A percentile compares a stretch with the other conserved stretches of the same genome.
These are phyloP conservation scores for Ormyrus thymus DNA, from an alignment of 2,888 invertebrate genomes.

Conservation along the genomic window DNA sequence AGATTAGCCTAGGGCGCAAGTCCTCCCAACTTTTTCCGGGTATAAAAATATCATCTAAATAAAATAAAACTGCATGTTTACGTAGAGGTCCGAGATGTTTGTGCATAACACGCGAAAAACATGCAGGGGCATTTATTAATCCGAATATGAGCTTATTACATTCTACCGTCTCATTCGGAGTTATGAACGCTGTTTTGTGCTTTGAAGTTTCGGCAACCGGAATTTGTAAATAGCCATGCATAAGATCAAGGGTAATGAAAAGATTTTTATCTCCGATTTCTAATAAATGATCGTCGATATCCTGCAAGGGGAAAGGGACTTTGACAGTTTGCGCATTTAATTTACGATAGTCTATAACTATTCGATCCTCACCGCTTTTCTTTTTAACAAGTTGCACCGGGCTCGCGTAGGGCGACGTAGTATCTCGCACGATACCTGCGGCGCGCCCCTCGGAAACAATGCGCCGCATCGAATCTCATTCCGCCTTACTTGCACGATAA, in stretches of 20 bases:
- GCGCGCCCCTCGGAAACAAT: background rate
- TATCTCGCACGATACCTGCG: slow-evolving; percentile 29
- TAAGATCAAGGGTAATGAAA: slow-evolving; percentile 43
- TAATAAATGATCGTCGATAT: slow-evolving; percentile 38
- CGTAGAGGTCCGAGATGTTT: slow-evolving; percentile 36
- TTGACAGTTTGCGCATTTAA: slow-evolving; percentile 33
- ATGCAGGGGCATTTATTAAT: slow-evolving; percentile 59
- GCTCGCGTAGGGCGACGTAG: slow-evolving; percentile 39
- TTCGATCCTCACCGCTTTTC: slow-evolving; percentile 34
- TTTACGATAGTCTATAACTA: slow-evolving; percentile 39
- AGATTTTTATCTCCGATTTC: slow-evolving; percentile 6
- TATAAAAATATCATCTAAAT: slow-evolving; percentile 64
- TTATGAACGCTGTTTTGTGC: slow-evolving; percentile 41
- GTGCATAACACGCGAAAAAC: slow-evolving; percentile 51
- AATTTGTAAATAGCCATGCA: slow-evolving; percentile 50
- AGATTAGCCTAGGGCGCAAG: too few species aligned
- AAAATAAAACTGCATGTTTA: slow-evolving; percentile 57
- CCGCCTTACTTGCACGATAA: background rate
- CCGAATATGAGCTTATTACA: slow-evolving; percentile 58
- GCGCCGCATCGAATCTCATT: background rate
- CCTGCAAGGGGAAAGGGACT: slow-evolving; percentile 40
- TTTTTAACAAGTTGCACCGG: slow-evolving; percentile 44
- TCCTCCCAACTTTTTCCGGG: slow-evolving; percentile 39
- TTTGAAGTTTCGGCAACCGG: slow-evolving; percentile 27
- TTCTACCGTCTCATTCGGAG: slow-evolving; percentile 41